phyloP scores from a whole-genome alignment of 2,797 vertebrate genomes.

The Megaceryle alcyon region DNA sequence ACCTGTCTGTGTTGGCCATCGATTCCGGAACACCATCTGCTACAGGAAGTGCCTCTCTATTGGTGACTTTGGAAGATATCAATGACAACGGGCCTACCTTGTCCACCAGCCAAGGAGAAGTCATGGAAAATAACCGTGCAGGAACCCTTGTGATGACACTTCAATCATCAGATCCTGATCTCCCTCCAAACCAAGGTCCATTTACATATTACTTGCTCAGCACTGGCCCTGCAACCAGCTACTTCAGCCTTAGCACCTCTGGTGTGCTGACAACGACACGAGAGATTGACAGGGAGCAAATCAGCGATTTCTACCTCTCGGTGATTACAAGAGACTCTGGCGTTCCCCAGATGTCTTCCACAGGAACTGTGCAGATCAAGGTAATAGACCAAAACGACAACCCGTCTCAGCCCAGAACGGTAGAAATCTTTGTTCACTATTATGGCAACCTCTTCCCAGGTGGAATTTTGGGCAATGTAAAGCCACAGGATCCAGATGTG shows the following conservation, averaged over 20 bases:
- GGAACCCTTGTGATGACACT: slow-evolving; percentile 88
- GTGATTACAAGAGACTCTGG: slow-evolving; percentile 96
- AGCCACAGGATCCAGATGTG: slow-evolving; percentile 93
- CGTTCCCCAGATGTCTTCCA: slow-evolving; percentile 96
- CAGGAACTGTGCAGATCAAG: slow-evolving; percentile 90
- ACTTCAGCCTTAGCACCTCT: slow-evolving; percentile 89
- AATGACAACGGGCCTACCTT: slow-evolving; percentile 95
- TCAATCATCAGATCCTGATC: slow-evolving; percentile 89
- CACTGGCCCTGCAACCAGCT: slow-evolving; percentile 88
- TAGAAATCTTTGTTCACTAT: slow-evolving; percentile 94
- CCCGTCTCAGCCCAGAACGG: slow-evolving; percentile 90
- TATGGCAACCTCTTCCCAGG: slow-evolving; percentile 95
- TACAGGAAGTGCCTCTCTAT: slow-evolving; percentile 89
- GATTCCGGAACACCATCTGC: slow-evolving; percentile 91
- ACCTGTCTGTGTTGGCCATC: slow-evolving; percentile 90
- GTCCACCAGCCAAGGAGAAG: slow-evolving; percentile 84
- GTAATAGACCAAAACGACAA: slow-evolving; percentile 97
- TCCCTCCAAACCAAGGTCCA: slow-evolving; percentile 95
- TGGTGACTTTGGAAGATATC: slow-evolving; percentile 95
- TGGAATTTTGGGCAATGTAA: slow-evolving; percentile 90
- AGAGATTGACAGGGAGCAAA: slow-evolving; percentile 96
- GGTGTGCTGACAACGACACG: slow-evolving; percentile 90
- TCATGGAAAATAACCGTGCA: slow-evolving; percentile 91
- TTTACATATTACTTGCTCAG: slow-evolving; percentile 90
- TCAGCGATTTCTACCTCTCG: slow-evolving; percentile 90